phyloP scores from a whole-genome alignment of 2,888 invertebrate genomes.

The Brachycybe producta region DNA sequence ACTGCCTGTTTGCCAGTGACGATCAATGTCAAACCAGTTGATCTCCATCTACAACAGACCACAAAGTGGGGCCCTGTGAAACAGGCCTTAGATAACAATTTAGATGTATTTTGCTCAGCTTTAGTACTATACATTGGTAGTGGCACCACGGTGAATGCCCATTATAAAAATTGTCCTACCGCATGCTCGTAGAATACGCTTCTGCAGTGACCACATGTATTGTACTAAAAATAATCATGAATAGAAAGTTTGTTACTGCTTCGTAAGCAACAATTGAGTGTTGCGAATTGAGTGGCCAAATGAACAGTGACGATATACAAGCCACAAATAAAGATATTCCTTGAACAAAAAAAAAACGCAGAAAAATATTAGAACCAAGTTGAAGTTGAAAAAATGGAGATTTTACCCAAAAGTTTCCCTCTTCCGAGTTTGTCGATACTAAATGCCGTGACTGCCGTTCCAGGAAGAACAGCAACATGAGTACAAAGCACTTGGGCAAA shows the following conservation, averaged over 20 bases:
- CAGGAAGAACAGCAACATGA: constrained; percentile 38
- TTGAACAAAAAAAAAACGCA: constrained; percentile 23
- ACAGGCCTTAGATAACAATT: too few species aligned
- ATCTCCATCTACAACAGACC: too few species aligned
- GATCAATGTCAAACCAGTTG: too few species aligned
- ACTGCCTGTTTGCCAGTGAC: too few species aligned
- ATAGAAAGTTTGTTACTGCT: constrained; percentile 38
- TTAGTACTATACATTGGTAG: too few species aligned
- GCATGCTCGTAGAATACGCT: constrained; percentile 38
- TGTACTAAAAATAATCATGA: constrained; percentile 39
- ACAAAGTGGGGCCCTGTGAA: too few species aligned
- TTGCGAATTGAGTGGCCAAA: constrained; percentile 36
- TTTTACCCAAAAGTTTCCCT: constrained; percentile 36
- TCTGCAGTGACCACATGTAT: constrained; percentile 38
- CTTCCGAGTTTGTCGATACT: constrained; percentile 36
- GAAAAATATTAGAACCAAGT: background rate
- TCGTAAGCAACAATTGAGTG: constrained; percentile 38
- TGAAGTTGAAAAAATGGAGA: background rate
- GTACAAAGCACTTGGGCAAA: constrained; percentile 38
- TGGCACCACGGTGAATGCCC: too few species aligned
- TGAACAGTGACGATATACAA: constrained; percentile 34
- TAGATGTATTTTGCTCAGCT: too few species aligned
- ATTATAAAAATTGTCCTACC: too few species aligned
- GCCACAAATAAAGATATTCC: constrained; percentile 37
- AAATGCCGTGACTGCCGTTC: constrained; percentile 35